Base-by-base conservation (phyloP, 2,797 vertebrate genomes). In the Diglossa cyanea region DNA sequence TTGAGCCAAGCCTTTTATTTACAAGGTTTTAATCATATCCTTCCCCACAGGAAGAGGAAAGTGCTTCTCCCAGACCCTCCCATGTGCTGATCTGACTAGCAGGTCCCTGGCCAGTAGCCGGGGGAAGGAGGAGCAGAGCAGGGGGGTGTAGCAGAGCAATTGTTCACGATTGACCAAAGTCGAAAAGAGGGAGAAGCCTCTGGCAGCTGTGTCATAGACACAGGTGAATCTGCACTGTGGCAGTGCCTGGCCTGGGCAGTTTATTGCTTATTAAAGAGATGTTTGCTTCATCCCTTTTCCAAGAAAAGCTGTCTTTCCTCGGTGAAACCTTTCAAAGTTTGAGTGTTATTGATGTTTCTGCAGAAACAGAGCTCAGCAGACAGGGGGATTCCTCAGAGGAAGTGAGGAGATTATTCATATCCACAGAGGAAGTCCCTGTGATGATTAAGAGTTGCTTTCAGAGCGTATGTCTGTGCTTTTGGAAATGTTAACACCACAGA, bases 11-110 rank as follows among this genome's bases (percentile, higher is more conserved):
- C 13, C 26, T 81, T 79, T 62, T 78, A 90, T 94, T 94, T 93
- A 67, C 77, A 78, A 67, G n/a, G 53, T 73, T 93, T 92, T 95
- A 91, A 80, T 95, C 87, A 93, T 40, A 77, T 95, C 89, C 93
- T 95, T 95, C 93, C 87, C 42, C 48, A 42, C 48, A 95, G 93
- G 95, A 96, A 96, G 82, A 1, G 2, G 70, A 71, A 95, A 93
- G 28, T 72, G 58, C 86, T 95, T 93, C 68, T 92, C 85, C 65
- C 48, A 16, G 79, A 31, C 70, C 40, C 87, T 95, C 91, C 85
- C 85, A 90, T 76, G 63, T 0, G 0, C 26, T 93, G 95, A 94
- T 94, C 37, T 86, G 95, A 93, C 45, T 58, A 88, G 50, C 66
- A 94, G 87, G 71, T 91, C 54, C 45, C 39, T 1, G 9, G 58